Percentiles rank a stretch among this genome's conserved stretches.
phyloP scores from a whole-genome alignment of 2,113 vertebrate species.

The Ciconia stormi region DNA sequence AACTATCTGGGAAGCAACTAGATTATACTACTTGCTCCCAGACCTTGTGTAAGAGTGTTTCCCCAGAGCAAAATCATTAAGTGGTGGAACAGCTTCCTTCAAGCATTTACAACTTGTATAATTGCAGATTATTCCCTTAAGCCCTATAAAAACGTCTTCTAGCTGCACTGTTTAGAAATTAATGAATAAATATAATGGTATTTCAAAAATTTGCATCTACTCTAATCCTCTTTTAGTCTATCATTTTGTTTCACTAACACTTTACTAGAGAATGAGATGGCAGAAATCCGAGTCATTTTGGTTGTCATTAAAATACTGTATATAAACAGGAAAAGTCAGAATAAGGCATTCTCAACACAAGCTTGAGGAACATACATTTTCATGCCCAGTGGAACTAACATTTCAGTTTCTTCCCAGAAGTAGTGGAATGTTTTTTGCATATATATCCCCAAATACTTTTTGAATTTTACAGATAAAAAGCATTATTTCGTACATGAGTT shows the following conservation, averaged over 20 bases:
- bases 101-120: slow-evolving; percentile 24
- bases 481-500: slow-evolving; percentile 15
- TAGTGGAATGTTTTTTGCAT: slow-evolving; percentile 67
- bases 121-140: slow-evolving; percentile 4
- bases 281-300: slow-evolving; percentile 53
- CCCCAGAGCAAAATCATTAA: background rate
- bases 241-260: background rate
- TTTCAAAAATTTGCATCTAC: slow-evolving; percentile 7
- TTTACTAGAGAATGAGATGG: slow-evolving; percentile 51
- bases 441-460: slow-evolving; percentile 66
- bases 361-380: slow-evolving; percentile 58
- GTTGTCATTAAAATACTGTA: slow-evolving; percentile 66
- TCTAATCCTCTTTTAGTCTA: background rate
- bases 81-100: background rate
- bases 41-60: background rate
- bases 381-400: slow-evolving; percentile 42
- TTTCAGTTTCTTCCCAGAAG: slow-evolving; percentile 47
- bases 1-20: background rate
- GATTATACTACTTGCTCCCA: background rate
- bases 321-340: slow-evolving; percentile 69
- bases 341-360: slow-evolving; percentile 74
- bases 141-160: background rate
- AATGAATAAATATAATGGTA: slow-evolving; percentile 27
- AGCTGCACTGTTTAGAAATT: slow-evolving; percentile 37
- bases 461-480: slow-evolving; percentile 59